A percentile compares a stretch with the other conserved stretches of the same genome.
phyloP scores from a whole-genome alignment of 2,113 vertebrate genomes.

The Gopherus flavomarginatus region DNA sequence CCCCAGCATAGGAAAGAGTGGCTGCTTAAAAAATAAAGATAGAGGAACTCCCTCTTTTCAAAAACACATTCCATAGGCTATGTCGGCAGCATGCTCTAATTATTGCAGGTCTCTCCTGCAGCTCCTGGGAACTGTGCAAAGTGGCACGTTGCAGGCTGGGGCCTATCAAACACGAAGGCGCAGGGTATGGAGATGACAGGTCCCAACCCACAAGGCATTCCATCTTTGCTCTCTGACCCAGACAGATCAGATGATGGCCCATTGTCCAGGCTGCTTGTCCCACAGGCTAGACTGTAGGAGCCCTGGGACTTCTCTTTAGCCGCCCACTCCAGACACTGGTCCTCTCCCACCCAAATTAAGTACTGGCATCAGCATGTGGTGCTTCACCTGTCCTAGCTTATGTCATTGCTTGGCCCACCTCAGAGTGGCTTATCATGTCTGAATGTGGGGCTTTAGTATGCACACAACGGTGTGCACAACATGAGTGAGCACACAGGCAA shows the following conservation, averaged over 20 bases:
- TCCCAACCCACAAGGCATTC: neutral
- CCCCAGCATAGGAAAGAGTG: too few relatives aligned
- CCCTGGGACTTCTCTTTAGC: neutral
- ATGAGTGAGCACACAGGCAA: neutral
- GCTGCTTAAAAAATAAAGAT: too few relatives aligned
- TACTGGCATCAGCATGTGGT: neutral
- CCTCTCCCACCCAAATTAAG: neutral
- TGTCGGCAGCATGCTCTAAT: neutral
- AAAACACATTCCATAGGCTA: neutral
- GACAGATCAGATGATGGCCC: neutral
- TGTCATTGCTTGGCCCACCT: neutral
- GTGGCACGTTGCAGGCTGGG: neutral
- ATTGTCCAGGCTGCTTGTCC: too few relatives aligned
- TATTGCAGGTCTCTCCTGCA: neutral
- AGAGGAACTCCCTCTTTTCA: neutral
- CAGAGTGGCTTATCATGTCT: neutral
- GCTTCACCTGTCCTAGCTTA: neutral
- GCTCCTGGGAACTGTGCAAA: neutral
- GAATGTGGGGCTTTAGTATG: neutral
- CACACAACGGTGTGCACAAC: neutral
- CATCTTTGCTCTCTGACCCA: neutral
- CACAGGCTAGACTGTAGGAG: neutral
- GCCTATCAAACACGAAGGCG: neutral
- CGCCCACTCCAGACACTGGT: neutral
- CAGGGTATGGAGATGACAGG: neutral